Conservation (phyloP, 2,113 vertebrate species). For the Rhabdomys dilectus region DNA sequence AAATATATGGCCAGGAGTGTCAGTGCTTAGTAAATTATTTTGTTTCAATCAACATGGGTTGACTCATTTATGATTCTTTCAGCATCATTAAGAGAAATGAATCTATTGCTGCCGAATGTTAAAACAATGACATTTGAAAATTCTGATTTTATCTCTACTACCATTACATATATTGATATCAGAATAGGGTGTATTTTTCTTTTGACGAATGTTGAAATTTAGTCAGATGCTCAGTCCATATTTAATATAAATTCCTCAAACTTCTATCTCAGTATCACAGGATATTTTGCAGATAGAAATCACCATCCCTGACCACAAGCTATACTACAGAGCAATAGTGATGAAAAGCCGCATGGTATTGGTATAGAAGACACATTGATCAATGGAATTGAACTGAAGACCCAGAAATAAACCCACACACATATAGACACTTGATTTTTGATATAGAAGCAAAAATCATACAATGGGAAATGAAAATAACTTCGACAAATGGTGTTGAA, state of each 20-base stretch:
- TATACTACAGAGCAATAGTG: too few relatives aligned
- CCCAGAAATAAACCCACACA: too few relatives aligned
- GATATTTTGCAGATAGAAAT: neutral
- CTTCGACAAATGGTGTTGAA: too few relatives aligned
- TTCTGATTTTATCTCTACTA: neutral
- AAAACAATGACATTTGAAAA: neutral
- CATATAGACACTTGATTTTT: too few relatives aligned
- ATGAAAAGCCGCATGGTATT: too few relatives aligned
- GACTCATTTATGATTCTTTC: slow-evolving; percentile 28
- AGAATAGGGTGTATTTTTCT: neutral
- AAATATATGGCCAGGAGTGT: neutral
- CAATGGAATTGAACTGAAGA: too few relatives aligned
- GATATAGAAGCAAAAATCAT: too few relatives aligned
- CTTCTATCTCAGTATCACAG: neutral
- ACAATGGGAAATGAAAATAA: too few relatives aligned
- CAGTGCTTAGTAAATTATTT: neutral
- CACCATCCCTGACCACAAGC: too few relatives aligned
- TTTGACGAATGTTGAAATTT: neutral
- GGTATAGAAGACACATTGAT: too few relatives aligned
- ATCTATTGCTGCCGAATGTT: slow-evolving; percentile 3
- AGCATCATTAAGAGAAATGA: neutral
- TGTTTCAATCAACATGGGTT: neutral
- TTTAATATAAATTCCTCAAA: neutral
- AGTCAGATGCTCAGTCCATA: neutral
- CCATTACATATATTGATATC: neutral